Evolutionary conservation across 2,797 vertebrate species (phyloP).

Genomic region (Anguilla megastoma): DNA sequence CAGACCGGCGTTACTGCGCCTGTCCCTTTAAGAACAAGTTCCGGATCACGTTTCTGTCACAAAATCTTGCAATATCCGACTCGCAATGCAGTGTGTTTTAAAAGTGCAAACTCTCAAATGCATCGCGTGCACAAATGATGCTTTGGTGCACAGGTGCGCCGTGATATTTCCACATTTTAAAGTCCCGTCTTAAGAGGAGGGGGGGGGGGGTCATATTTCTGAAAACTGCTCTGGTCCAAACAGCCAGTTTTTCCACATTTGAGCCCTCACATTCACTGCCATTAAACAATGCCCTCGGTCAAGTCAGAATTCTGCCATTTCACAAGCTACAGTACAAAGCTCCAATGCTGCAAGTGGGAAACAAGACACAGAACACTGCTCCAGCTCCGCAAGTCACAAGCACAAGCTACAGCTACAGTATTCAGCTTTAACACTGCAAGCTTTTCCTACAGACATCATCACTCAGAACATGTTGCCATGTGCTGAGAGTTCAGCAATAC

Average conservation of each 20-base stretch:
- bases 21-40: not conserved
- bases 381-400: not conserved
- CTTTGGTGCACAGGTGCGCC: not conserved
- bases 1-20: not conserved
- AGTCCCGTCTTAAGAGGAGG: not conserved
- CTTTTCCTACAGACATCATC: not conserved
- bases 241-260: conserved; percentile 11
- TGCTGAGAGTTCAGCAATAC: conserved; percentile 13
- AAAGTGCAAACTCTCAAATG: not conserved
- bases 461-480: conserved; percentile 4
- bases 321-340: conserved; percentile 16
- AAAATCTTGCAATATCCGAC: not conserved
- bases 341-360: not conserved
- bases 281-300: conserved; percentile 6
- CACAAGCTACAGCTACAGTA: not conserved
- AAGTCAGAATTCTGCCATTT: conserved; percentile 14
- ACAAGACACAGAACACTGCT: conserved; percentile 7
- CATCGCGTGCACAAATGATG: not conserved
- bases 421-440: not conserved
- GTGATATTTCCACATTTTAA: conserved; percentile 24
- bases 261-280: conserved; percentile 15
- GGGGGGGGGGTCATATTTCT: not conserved
- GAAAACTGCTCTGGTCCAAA: conserved; percentile 19
- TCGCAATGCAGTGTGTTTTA: not conserved
- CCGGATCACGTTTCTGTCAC: not conserved